Evolutionary conservation across 2,797 vertebrate genomes (phyloP).

Genomic region (Lagodon rhomboides): DNA sequence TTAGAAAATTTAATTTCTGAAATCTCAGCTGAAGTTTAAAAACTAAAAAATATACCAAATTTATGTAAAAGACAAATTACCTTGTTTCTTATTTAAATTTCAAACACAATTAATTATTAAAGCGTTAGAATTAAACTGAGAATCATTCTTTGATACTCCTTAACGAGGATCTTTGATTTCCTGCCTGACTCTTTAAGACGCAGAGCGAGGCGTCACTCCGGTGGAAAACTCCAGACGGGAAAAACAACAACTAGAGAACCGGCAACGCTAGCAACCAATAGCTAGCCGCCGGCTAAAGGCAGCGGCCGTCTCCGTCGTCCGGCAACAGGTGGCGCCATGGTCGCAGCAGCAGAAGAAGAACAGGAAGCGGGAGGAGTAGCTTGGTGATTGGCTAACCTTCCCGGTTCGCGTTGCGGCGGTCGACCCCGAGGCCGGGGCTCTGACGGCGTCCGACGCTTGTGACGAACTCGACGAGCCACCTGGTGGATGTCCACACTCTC

Average conservation of each 20-base stretch:
- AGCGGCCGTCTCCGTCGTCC: slow-evolving; percentile 57
- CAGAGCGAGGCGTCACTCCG: slow-evolving; percentile 31
- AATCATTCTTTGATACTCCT: neutral
- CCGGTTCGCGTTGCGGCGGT: slow-evolving; percentile 95
- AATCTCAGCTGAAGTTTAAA: neutral
- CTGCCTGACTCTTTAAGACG: slow-evolving; percentile 53
- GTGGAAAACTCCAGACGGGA: slow-evolving; percentile 54
- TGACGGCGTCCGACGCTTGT: slow-evolving; percentile 96
- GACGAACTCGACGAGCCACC: slow-evolving; percentile 96
- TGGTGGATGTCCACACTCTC: slow-evolving; percentile 98
- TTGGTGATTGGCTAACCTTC: slow-evolving; percentile 98
- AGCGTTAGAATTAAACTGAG: neutral
- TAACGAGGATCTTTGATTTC: slow-evolving; percentile 26
- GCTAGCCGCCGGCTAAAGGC: slow-evolving; percentile 58
- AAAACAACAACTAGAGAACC: slow-evolving; percentile 52
- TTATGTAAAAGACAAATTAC: neutral
- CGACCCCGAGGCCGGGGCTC: slow-evolving; percentile 93
- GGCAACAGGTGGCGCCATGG: slow-evolving; percentile 66
- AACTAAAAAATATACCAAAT: neutral
- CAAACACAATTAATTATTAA: too few species aligned
- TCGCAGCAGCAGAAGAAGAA: slow-evolving; percentile 65
- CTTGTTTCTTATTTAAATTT: too few species aligned
- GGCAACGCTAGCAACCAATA: slow-evolving; percentile 25
- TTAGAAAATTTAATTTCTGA: neutral
- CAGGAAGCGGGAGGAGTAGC: slow-evolving; percentile 74